These are phyloP conservation scores for Bovichtus variegatus DNA, from an alignment of 2,797 vertebrate genomes.

Conservation along the genomic window DNA sequence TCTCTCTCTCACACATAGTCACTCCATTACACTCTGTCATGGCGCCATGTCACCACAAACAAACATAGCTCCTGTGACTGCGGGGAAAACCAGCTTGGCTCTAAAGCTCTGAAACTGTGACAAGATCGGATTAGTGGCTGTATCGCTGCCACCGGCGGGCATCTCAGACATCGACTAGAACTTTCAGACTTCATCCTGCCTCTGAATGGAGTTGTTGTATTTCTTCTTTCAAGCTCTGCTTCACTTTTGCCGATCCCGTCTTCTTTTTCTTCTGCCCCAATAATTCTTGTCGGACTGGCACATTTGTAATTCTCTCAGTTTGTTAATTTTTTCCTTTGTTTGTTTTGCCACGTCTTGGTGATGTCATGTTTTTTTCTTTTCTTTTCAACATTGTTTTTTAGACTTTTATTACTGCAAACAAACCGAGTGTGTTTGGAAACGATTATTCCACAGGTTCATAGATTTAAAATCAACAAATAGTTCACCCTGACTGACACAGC, in stretches of 20 bases:
- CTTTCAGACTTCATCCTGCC: conserved; percentile 14
- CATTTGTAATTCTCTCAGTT: not conserved
- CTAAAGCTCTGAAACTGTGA: conserved; percentile 39
- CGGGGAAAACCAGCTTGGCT: conserved; percentile 35
- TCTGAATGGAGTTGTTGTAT: not conserved
- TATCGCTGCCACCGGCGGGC: conserved; percentile 18
- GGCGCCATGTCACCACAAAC: conserved; percentile 65
- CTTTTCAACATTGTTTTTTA: not conserved
- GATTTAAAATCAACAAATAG: not conserved
- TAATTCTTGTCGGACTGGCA: not conserved
- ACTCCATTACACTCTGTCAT: conserved; percentile 51
- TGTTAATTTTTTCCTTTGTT: not conserved
- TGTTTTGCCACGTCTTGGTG: not conserved
- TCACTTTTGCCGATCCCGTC: not conserved
- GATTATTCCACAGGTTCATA: not conserved
- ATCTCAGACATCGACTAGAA: conserved; percentile 31
- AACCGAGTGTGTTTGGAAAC: not conserved
- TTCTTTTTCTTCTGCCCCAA: not conserved
- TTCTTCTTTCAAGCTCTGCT: not conserved
- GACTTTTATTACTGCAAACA: not conserved
- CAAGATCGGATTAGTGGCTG: conserved; percentile 45
- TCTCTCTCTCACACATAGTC: conserved; percentile 42
- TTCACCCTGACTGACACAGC: not conserved
- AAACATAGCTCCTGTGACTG: conserved; percentile 69
- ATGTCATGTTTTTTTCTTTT: not conserved